Evolutionary conservation across 2,797 vertebrate species (phyloP).

Genomic region (Clangula hyemalis): DNA sequence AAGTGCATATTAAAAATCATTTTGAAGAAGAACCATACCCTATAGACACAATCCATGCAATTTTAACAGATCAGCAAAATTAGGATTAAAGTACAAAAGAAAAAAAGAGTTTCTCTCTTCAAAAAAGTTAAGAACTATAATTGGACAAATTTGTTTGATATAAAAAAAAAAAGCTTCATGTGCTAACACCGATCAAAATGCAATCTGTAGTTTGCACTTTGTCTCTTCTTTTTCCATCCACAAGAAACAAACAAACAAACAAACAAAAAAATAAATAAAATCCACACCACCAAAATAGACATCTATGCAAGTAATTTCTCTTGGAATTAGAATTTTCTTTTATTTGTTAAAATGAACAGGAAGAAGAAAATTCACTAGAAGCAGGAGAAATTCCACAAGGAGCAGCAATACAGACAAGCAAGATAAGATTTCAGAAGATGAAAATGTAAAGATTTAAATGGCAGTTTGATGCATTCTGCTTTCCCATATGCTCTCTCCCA

Average conservation of each 20-base stretch:
- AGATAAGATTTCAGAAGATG: conserved; percentile 40
- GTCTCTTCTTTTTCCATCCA: conserved; percentile 45
- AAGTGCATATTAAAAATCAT: not conserved
- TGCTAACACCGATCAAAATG: conserved; percentile 16
- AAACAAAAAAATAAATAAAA: not conserved
- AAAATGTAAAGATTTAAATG: conserved; percentile 63
- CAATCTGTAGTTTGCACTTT: conserved; percentile 15
- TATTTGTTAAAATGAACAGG: conserved; percentile 42
- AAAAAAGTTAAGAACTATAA: not conserved
- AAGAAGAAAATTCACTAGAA: conserved; percentile 38
- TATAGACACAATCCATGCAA: not conserved
- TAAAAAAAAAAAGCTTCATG: not conserved
- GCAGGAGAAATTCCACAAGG: conserved; percentile 42
- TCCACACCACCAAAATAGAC: not conserved
- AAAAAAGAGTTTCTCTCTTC: not conserved
- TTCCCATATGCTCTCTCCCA: conserved; percentile 71
- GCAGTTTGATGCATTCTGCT: conserved; percentile 65
- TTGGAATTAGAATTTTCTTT: conserved; percentile 38
- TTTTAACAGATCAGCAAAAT: not conserved
- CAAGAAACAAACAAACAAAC: not conserved
- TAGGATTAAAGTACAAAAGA: not conserved
- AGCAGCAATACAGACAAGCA: conserved; percentile 48
- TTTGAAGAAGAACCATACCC: not conserved
- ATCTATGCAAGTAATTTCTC: not conserved
- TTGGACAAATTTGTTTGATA: not conserved